A percentile compares a stretch with the other conserved stretches of the same genome.
These are phyloP conservation scores for Aphrocallistes beatrix DNA, from an alignment of 37 sponge, comb jelly and placozoan species.

Conservation along the genomic window DNA sequence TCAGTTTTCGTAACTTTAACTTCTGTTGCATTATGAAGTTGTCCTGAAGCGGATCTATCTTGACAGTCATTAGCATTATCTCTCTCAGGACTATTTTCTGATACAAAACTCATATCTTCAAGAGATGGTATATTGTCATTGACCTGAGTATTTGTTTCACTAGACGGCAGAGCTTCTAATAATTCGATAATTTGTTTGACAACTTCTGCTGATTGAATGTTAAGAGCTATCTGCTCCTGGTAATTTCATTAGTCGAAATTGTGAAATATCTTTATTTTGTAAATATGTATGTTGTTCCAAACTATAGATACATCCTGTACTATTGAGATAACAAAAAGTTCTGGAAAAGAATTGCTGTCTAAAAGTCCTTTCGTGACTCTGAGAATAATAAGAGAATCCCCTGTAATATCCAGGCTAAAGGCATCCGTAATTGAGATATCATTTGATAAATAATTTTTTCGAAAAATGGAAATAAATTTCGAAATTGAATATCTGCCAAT, in stretches of 20 bases:
- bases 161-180: background rate
- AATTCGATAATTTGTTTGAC: too few species aligned
- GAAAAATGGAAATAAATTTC: background rate
- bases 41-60: background rate
- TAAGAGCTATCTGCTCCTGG: too few species aligned
- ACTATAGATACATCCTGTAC: background rate
- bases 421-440: background rate
- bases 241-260: too few species aligned
- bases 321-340: background rate
- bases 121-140: background rate
- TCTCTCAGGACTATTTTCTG: background rate
- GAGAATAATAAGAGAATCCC: background rate
- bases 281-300: background rate
- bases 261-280: too few species aligned
- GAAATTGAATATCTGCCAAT: background rate
- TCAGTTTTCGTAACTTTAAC: background rate
- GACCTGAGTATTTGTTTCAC: background rate
- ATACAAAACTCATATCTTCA: background rate
- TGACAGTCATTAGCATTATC: too few species aligned
- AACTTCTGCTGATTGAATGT: too few species aligned
- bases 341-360: background rate
- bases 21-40: background rate
- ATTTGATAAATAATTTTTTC: background rate
- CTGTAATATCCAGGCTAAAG: background rate
- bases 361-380: background rate